These are phyloP conservation scores for Apis florea DNA, from an alignment of 1,140 invertebrate species.

Conservation along the genomic window DNA sequence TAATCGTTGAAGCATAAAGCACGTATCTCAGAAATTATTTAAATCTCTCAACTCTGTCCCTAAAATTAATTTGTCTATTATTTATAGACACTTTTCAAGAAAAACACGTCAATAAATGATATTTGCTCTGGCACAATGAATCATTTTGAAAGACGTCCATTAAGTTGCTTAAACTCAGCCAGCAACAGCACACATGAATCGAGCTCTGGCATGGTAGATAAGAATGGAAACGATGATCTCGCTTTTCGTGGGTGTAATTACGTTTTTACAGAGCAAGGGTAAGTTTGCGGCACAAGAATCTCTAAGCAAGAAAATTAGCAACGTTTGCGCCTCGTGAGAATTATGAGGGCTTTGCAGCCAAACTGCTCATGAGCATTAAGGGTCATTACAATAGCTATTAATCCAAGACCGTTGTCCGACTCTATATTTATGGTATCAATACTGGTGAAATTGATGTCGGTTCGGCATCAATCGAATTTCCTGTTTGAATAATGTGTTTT, in stretches of 20 bases:
- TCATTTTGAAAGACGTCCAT: background rate
- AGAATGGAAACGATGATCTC: slow-evolving; percentile 61
- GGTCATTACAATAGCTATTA: slow-evolving; percentile 77
- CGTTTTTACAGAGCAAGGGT: slow-evolving; percentile 56
- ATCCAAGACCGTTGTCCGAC: slow-evolving; percentile 70
- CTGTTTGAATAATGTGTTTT: no score
- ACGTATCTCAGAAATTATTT: no score
- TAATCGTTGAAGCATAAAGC: no score
- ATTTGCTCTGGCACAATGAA: background rate
- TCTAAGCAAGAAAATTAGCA: slow-evolving; percentile 72
- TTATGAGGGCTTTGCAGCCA: slow-evolving; percentile 72
- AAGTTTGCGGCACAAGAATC: slow-evolving; percentile 49
- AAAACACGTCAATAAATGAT: no score
- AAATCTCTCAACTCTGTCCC: no score
- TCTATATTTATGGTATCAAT: slow-evolving; percentile 76
- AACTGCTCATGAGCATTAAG: slow-evolving; percentile 77
- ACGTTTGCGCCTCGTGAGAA: slow-evolving; percentile 66
- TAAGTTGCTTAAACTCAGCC: background rate
- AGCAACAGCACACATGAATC: slow-evolving; percentile 31
- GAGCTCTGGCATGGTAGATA: slow-evolving; percentile 34
- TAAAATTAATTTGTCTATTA: background rate
- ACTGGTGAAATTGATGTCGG: slow-evolving; percentile 41
- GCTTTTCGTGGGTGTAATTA: slow-evolving; percentile 55
- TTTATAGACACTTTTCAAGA: background rate
- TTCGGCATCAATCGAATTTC: background rate